Conservation (phyloP, 2,797 vertebrate genomes). For the Acrossocheilus fasciatus region DNA sequence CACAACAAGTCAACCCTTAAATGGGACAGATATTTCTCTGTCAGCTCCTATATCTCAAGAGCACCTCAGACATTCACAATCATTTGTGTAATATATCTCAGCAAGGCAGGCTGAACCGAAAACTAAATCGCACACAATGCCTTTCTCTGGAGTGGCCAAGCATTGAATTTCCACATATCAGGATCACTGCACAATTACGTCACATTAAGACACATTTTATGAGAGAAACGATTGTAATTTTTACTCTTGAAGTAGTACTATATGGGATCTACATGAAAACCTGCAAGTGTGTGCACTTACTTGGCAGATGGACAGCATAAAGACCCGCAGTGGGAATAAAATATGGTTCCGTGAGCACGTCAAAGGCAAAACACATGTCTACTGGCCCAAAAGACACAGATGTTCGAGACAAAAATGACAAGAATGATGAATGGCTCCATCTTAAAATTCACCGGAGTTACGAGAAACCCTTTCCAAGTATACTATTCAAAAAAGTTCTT, state of each 20-base stretch:
- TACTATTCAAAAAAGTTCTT: conserved; percentile 1
- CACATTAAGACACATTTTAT: conserved; percentile 14
- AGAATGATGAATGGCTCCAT: conserved; percentile 52
- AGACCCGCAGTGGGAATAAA: conserved; percentile 49
- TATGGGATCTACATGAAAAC: conserved; percentile 2
- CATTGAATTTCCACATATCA: conserved; percentile 3
- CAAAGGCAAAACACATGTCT: conserved; percentile 44
- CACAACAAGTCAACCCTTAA: conserved; percentile 55
- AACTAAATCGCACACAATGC: conserved; percentile 46
- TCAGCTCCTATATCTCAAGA: conserved; percentile 45
- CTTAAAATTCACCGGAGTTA: conserved; percentile 39
- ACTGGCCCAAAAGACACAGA: conserved; percentile 50
- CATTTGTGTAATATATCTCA: conserved; percentile 42
- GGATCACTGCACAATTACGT: conserved; percentile 22
- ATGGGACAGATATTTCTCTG: conserved; percentile 54
- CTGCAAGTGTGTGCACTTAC: conserved; percentile 8
- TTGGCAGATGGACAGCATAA: conserved; percentile 49
- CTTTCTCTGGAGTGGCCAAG: conserved; percentile 16
- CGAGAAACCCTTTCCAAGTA: neutral
- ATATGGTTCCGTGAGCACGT: conserved; percentile 29
- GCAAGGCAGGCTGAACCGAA: conserved; percentile 31
- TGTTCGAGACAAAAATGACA: conserved; percentile 52
- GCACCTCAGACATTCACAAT: conserved; percentile 39
- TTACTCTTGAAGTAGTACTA: neutral
- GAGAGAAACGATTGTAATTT: neutral